Base-by-base conservation (phyloP, 2,888 invertebrate species). In the Agrilus mali region DNA sequence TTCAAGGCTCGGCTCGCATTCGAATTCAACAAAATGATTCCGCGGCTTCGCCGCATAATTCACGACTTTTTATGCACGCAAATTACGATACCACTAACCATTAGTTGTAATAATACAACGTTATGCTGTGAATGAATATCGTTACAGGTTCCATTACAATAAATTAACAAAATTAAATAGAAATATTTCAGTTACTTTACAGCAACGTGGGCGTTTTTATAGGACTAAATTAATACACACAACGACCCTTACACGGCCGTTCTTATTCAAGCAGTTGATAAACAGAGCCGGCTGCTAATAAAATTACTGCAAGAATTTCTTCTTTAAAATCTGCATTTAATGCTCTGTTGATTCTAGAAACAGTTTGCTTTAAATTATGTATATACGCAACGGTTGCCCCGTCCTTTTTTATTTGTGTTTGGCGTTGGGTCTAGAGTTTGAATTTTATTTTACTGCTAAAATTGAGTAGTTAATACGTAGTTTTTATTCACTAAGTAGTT, bases 91-190 rank as follows among this genome's bases (percentile, higher is more conserved):
- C 37, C 45, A 48, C 45, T 47, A 50, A 53, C 46, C 51, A 51
- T 51, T 49, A 51, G 49, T 49, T 50, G 47, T 53, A 48, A 53
- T 51, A 51, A 51, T 47, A 41, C 46, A 39, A 46, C 45, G 48
- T 48, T 50, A 48, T 48, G 47, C 47, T 46, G 38, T 45, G 46
- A 50, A 49, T 47, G 40, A 46, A 44, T 47, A 46, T 48, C 44
- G 46, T 45, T 45, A 45, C 47, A 38, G 42, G 35, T 39, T 35
- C 47, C 48, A 49, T 52, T 52, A 50, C 40, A 51, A 51, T 51
- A 53, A 53, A 50, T 53, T 53, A 51, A 47, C 47, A 41, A 53
- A 53, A 53, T 53, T 53, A 51, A 52, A 52, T 51, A 48, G 43
- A 49, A 47, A 49, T 45, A 49, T 51, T 53, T 51, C 50, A 50